Evolutionary conservation across 2,113 vertebrate genomes (phyloP), one percentile per base, ranked within the genome.

Genomic region (Panthera tigris): DNA sequence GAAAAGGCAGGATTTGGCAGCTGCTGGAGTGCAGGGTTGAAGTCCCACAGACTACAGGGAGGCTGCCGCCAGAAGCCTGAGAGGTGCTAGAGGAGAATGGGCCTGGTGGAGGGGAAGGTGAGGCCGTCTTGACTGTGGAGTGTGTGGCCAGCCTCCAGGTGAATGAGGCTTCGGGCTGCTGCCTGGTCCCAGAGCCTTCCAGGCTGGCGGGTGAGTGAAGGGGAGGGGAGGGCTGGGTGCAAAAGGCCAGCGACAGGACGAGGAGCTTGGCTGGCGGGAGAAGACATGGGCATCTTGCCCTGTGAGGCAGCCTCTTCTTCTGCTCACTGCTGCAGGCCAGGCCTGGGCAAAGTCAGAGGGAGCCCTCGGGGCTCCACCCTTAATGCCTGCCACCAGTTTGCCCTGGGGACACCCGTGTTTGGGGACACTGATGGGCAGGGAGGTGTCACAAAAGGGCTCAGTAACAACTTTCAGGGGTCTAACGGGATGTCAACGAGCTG

Each of bases 61-160:
- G 25, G 25, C 52, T 50, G 55, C n/a, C 63, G 1, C 50, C 63
- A 29, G 57, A 65, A 45, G 36, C 18, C 13, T 13, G 4, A 39
- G 14, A 36, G 3, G 3, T 74, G 39, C 76, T 29, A 73, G 50
- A 23, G 29, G 74, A 74, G 12, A 16, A 29, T 21, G 68, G 33
- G 29, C 36, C 45, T 27, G 23, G 45, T 52, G 2, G 45, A 57
- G 29, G 41, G 11, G 11, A 25, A 5, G 5, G 5, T 14, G 33
- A 65, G 50, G 39, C 36, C 63, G 3, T 52, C 52, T 25, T 21
- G 39, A 6, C 1, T 0, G 1, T 19, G 19, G 41, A 11, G 19
- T 69, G 36, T 12, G 33, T n/a, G 18, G 39, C 36, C 39, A 73
- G n/a, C 57, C 55, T 80, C 65, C 36, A 52, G 36, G 33, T 18